A percentile compares a stretch with the other conserved stretches of the same genome.
These are phyloP conservation scores for Theristicus caerulescens DNA, from an alignment of 2,113 vertebrate genomes.

Conservation along the genomic window DNA sequence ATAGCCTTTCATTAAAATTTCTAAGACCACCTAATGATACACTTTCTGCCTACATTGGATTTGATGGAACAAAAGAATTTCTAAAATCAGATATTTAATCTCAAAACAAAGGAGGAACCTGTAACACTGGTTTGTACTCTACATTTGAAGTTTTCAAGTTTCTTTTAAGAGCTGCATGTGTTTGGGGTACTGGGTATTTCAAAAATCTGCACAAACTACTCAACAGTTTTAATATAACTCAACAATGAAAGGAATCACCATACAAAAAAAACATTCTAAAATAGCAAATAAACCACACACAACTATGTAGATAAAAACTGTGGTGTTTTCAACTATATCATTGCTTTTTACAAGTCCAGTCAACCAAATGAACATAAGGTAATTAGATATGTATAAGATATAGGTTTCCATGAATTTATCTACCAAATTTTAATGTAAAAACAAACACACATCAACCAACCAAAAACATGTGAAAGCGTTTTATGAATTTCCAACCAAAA, in stretches of 20 bases:
- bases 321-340: not conserved
- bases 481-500: not conserved
- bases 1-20: not conserved
- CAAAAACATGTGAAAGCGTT: not conserved
- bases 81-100: not conserved
- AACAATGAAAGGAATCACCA: not conserved
- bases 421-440: not conserved
- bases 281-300: not conserved
- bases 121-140: not conserved
- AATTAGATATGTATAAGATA: too few relatives aligned
- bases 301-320: not conserved
- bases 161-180: not conserved
- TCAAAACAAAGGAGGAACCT: not conserved
- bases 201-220: not conserved
- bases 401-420: not conserved
- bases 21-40: not conserved
- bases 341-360: not conserved
- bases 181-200: not conserved
- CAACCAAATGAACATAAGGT: not conserved
- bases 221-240: not conserved
- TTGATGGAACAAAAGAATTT: not conserved
- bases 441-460: not conserved
- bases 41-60: not conserved
- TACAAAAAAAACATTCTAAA: not conserved
- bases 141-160: not conserved